These are phyloP conservation scores for Melanotus villosus DNA, from an alignment of 2,888 invertebrate genomes.

Conservation along the genomic window DNA sequence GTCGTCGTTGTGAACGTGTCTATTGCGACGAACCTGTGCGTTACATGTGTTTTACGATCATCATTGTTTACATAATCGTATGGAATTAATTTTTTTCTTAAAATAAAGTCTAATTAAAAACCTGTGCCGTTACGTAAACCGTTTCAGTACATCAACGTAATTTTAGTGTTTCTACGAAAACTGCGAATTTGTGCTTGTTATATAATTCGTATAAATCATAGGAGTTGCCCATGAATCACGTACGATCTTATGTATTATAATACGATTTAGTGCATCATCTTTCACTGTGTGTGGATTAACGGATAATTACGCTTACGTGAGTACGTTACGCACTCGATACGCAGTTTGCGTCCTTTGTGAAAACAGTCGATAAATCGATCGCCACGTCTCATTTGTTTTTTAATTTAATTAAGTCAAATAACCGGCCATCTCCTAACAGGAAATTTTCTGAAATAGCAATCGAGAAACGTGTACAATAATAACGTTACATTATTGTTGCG, in stretches of 20 bases:
- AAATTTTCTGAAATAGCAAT: too few relatives aligned
- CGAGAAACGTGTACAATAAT: conserved; percentile 26
- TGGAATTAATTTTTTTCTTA: background rate
- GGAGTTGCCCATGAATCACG: conserved; percentile 42
- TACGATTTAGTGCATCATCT: background rate
- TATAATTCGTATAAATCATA: conserved; percentile 36
- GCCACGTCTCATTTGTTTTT: too few relatives aligned
- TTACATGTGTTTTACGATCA: conserved; percentile 43
- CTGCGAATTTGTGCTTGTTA: conserved; percentile 31
- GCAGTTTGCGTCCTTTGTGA: too few relatives aligned
- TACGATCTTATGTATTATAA: background rate
- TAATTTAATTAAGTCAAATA: too few relatives aligned
- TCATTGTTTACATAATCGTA: conserved; percentile 43
- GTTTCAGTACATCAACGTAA: background rate
- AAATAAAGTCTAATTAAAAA: conserved; percentile 1
- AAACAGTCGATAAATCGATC: too few relatives aligned
- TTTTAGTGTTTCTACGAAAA: conserved; percentile 18
- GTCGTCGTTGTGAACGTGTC: background rate
- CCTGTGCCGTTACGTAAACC: conserved; percentile 12
- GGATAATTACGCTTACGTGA: background rate
- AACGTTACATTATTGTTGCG: conserved; percentile 50
- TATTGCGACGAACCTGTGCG: conserved; percentile 1
- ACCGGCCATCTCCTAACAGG: too few relatives aligned
- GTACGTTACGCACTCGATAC: too few relatives aligned
- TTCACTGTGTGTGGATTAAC: background rate